Evolutionary conservation across 2,888 invertebrate species (phyloP), one percentile per base, ranked within the genome.

Genomic region (Tigriopus californicus): DNA sequence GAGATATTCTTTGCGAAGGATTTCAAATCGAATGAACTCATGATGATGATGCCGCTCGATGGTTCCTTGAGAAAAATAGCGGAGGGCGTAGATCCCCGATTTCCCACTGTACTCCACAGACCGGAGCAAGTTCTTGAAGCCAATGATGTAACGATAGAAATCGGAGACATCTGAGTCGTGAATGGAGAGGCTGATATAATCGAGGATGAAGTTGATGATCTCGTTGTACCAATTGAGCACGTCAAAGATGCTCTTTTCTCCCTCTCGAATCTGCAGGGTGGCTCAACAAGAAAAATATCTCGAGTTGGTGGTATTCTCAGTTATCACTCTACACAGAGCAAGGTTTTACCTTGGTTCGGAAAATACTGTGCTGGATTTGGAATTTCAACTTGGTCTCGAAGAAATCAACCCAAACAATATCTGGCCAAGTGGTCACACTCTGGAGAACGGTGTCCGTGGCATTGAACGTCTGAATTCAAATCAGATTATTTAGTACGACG

Each of bases 331-430:
- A n/a, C n/a, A 13, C 13, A 13, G 41, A 41, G 41, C 11, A 41
- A 44, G 10, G 3, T 15, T 18, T 44, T 18, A 44, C 44, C 18
- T 54, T 54, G 40, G 54, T 54, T 41, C 54, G 33, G 49, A 58
- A 58, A 40, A 58, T 46, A 8, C 46, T 44, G 33, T 58, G 58
- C 11, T 58, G 58, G 6, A 58, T 58, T 58, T 58, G 58, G 49
- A 58, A 58, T 20, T 48, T 58, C 49, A 58, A 49, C 40, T 58
- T 58, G 20, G 49, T 58, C 22, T 58, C 46, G 22, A 57, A 57
- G 15, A 40, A 57, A 10, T 44, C n/a, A 15, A 47, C 57, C 57
- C 22, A 25, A 20, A 40, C 41, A 22, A 49, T 47, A 11, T 24
- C 13, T 24, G 58, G 58, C 58, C 58, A 58, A 15, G 15, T 24